Percentiles rank a stretch among this genome's conserved stretches.
Evolutionary conservation across 2,888 invertebrate genomes (phyloP).

Genomic region (Lasioglossum calceatum): DNA sequence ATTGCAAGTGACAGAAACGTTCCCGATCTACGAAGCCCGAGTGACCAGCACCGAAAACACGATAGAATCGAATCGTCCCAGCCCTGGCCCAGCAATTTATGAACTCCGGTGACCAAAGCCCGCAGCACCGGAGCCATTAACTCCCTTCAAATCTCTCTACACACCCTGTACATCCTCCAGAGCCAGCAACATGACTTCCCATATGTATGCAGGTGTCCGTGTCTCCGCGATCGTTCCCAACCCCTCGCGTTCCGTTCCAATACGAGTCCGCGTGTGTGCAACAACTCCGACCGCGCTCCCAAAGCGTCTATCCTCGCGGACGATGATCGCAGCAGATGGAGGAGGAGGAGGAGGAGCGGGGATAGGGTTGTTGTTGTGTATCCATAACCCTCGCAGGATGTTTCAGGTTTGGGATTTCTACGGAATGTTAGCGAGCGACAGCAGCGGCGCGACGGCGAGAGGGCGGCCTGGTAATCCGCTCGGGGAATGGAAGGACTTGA

Average conservation of each 20-base stretch:
- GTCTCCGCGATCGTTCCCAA: constrained; percentile 6
- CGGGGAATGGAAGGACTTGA: constrained; percentile 58
- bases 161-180: constrained; percentile 6
- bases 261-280: not conserved
- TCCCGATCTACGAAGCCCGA: not conserved
- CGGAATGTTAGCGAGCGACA: constrained; percentile 59
- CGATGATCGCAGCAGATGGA: not conserved
- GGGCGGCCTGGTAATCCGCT: constrained; percentile 63
- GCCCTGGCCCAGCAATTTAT: not conserved
- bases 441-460: constrained; percentile 4
- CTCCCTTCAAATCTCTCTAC: not conserved
- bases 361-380: constrained; percentile 21
- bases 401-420: constrained; percentile 69
- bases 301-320: not conserved
- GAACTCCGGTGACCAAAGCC: not conserved
- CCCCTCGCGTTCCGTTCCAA: too few species aligned
- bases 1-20: not conserved
- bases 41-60: not conserved
- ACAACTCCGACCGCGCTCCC: not conserved
- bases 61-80: not conserved
- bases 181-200: not conserved
- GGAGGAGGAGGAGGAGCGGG: not conserved
- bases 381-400: constrained; percentile 66
- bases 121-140: not conserved
- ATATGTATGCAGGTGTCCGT: not conserved